phyloP scores from a whole-genome alignment of 2,797 vertebrate genomes.

The Muraenolepis orangiensis region DNA sequence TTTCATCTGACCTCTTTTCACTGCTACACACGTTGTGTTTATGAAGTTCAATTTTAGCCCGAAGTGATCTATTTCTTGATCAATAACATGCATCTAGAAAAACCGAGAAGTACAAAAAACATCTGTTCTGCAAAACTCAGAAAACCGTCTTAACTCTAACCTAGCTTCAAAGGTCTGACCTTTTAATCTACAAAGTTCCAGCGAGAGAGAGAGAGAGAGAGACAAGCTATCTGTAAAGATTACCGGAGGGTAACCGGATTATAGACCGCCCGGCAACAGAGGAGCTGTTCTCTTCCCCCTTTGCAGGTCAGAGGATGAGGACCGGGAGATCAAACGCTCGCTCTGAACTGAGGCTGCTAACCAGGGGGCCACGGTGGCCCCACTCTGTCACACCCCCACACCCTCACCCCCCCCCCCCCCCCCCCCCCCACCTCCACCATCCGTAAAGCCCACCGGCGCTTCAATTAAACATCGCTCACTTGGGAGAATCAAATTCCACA shows the following conservation, averaged over 20 bases:
- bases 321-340: slow-evolving; percentile 43
- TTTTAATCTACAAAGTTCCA: not conserved
- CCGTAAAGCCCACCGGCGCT: slow-evolving; percentile 48
- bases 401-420: no score
- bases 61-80: not conserved
- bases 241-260: not conserved
- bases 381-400: slow-evolving; percentile 28
- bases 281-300: not conserved
- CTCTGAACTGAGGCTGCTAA: slow-evolving; percentile 48
- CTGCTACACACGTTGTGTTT: not conserved
- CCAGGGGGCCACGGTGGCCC: slow-evolving; percentile 40
- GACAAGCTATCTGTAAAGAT: not conserved
- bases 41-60: not conserved
- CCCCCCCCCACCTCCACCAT: no score
- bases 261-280: not conserved
- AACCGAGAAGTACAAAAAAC: not conserved
- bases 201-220: not conserved
- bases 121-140: not conserved
- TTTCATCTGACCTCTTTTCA: not conserved
- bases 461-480: slow-evolving; percentile 63
- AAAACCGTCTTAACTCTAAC: not conserved
- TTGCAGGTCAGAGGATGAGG: slow-evolving; percentile 23
- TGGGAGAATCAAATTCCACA: slow-evolving; percentile 54
- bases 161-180: not conserved
- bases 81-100: not conserved